These are phyloP conservation scores for Pogoniulus pusillus DNA, from an alignment of 2,797 vertebrate species.

Conservation along the genomic window DNA sequence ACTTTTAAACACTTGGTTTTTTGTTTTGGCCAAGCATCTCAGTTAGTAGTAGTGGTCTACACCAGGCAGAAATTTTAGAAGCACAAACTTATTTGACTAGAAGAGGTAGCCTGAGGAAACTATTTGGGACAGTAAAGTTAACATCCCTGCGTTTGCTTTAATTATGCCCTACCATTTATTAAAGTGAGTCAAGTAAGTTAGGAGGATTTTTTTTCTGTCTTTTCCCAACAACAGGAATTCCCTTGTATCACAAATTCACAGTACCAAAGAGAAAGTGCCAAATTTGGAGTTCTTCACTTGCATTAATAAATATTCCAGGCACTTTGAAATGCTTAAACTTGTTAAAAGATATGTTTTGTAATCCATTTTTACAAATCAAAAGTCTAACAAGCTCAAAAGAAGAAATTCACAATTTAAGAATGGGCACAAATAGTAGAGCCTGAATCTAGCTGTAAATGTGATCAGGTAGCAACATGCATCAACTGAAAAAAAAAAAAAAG, in stretches of 20 bases:
- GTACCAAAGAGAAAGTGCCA: background rate
- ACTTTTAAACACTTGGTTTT: background rate
- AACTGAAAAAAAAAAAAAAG: constrained; percentile 74
- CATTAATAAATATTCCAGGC: constrained; percentile 21
- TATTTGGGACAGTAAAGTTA: background rate
- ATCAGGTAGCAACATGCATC: constrained; percentile 67
- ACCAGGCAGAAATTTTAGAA: background rate
- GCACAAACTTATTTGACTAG: background rate
- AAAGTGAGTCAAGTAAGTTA: background rate
- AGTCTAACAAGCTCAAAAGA: constrained; percentile 72
- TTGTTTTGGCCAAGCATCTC: background rate
- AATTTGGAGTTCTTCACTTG: background rate
- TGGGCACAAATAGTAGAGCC: constrained; percentile 47
- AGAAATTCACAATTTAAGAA: constrained; percentile 63
- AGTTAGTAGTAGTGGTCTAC: background rate
- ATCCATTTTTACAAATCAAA: constrained; percentile 49
- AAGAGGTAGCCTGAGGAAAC: background rate
- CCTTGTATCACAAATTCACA: background rate
- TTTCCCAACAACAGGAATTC: background rate
- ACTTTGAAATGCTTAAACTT: constrained; percentile 66
- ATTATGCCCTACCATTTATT: background rate
- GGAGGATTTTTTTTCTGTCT: background rate
- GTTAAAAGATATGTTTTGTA: constrained; percentile 55
- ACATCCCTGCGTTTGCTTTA: background rate
- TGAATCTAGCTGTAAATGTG: constrained; percentile 57